Conservation (phyloP, 2,797 vertebrate species). For the Myiotriccus ornatus region DNA sequence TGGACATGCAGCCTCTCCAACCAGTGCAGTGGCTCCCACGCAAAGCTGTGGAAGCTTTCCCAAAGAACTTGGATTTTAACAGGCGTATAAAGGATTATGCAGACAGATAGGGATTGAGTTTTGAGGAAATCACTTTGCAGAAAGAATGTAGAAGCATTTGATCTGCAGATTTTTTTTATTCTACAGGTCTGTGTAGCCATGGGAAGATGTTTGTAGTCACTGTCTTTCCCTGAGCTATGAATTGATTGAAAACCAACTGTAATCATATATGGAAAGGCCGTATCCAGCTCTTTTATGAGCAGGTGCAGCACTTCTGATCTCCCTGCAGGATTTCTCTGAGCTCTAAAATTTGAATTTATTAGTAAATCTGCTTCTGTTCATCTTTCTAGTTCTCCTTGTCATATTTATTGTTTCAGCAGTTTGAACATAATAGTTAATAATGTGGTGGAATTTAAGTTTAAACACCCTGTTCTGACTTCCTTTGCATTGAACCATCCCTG, state of each 20-base stretch:
- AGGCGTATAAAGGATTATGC: not conserved
- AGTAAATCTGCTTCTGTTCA: not conserved
- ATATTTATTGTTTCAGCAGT: not conserved
- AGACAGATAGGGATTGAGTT: not conserved
- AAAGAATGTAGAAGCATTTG: not conserved
- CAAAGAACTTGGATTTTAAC: not conserved
- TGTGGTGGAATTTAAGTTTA: not conserved
- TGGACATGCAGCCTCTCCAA: not conserved
- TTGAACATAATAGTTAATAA: not conserved
- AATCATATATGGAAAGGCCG: not conserved
- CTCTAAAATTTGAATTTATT: not conserved
- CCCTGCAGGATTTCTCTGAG: not conserved
- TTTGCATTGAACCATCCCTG: not conserved
- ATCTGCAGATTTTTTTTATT: not conserved
- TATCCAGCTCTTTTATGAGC: not conserved
- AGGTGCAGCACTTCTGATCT: not conserved
- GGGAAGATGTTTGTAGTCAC: not conserved
- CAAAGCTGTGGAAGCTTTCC: not conserved
- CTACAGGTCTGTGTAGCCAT: not conserved
- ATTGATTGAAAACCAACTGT: not conserved
- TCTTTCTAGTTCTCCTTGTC: not conserved
- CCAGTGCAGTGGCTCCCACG: not conserved
- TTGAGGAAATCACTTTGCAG: not conserved
- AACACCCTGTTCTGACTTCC: not conserved
- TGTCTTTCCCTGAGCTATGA: not conserved